A percentile compares a stretch with the other conserved stretches of the same genome.
Conservation (phyloP, 1,140 invertebrate genomes). For the Oryzaephilus surinamensis region DNA sequence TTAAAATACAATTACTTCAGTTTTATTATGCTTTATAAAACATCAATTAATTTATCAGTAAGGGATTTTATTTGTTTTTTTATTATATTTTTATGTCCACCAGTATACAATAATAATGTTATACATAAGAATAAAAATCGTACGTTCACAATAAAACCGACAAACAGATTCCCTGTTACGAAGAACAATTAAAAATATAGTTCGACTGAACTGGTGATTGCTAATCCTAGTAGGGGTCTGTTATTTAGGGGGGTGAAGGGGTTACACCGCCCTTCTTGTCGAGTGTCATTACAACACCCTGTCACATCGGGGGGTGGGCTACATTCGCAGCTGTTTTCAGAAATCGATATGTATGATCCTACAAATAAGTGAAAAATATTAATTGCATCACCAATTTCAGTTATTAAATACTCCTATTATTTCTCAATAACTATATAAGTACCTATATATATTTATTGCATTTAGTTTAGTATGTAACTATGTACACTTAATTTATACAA, state of each 20-base stretch:
- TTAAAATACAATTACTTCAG: neutral
- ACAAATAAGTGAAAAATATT: constrained; percentile 5
- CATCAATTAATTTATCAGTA: no score
- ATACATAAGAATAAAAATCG: no score
- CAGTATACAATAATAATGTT: no score
- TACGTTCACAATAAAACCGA: constrained; percentile 7
- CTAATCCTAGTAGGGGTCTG: constrained; percentile 21
- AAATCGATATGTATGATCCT: constrained; percentile 23
- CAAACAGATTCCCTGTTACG: constrained; percentile 16
- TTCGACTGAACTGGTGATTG: constrained; percentile 19
- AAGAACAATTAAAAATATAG: constrained; percentile 24
- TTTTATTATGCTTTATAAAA: no score
- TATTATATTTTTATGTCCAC: neutral
- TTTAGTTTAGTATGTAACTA: no score
- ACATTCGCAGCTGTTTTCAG: constrained; percentile 22
- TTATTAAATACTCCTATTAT: no score
- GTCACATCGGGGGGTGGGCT: constrained; percentile 19
- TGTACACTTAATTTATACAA: no score
- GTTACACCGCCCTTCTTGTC: constrained; percentile 13
- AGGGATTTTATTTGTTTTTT: neutral
- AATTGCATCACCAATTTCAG: no score
- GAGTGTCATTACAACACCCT: constrained; percentile 27
- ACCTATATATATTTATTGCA: no score
- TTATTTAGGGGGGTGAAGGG: constrained; percentile 19
- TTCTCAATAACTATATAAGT: no score